Percentiles rank a stretch among this genome's conserved stretches.
Evolutionary conservation across 1,140 invertebrate species (phyloP).

Genomic region (Chymomyza costata): DNA sequence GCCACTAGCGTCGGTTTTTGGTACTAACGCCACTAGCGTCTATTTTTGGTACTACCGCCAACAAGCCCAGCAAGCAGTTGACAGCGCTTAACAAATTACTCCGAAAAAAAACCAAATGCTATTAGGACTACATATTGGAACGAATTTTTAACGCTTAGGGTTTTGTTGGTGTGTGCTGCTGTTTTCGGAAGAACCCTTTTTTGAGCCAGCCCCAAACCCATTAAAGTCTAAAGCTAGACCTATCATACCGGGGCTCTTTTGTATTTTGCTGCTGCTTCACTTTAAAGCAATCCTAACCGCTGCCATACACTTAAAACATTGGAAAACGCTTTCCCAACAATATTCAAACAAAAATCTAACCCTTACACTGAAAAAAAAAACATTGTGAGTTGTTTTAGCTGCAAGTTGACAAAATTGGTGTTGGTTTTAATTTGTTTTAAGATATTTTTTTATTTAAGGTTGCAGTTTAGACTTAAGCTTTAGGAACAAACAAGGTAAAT

Average conservation of each 20-base stretch:
- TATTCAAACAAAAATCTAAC: slow-evolving; percentile 12
- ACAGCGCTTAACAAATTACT: slow-evolving; percentile 11
- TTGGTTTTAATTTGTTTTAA: slow-evolving; percentile 45
- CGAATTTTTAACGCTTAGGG: no score
- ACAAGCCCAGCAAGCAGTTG: no score
- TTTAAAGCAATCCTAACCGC: not conserved
- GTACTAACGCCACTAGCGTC: no score
- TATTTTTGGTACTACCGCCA: slow-evolving; percentile 22
- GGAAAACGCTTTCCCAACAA: slow-evolving; percentile 17
- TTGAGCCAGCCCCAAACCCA: no score
- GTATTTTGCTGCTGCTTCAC: slow-evolving; percentile 38
- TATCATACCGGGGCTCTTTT: slow-evolving; percentile 13
- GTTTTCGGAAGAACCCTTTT: slow-evolving; percentile 31
- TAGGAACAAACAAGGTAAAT: slow-evolving; percentile 55
- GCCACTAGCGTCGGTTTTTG: slow-evolving; percentile 4
- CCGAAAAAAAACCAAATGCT: slow-evolving; percentile 4
- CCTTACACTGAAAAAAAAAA: slow-evolving; percentile 23
- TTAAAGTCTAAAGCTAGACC: no score
- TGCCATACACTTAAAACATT: slow-evolving; percentile 19
- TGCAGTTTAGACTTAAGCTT: slow-evolving; percentile 52
- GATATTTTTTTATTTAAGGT: slow-evolving; percentile 34
- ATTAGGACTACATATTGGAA: no score
- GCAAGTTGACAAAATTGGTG: no score
- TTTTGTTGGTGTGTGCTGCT: not conserved
- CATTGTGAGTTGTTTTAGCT: no score